Evolutionary conservation across 1,140 invertebrate genomes (phyloP).

Genomic region (Heterodera carotae): DNA sequence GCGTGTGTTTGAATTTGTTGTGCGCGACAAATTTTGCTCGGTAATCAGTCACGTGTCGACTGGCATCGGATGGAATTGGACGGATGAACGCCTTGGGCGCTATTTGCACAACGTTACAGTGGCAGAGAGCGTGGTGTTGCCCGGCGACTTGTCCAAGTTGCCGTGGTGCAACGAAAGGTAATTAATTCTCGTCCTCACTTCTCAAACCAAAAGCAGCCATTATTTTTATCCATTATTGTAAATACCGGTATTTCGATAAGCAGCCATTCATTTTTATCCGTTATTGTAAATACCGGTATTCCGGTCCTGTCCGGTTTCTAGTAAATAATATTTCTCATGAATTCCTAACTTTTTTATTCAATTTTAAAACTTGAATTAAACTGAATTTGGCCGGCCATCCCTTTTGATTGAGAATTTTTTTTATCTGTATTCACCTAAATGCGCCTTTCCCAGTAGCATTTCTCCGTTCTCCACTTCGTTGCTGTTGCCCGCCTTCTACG

Average conservation of each 20-base stretch:
- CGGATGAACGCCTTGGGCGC: slow-evolving; percentile 22
- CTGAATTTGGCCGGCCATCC: neutral
- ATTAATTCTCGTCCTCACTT: no score
- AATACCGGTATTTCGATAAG: no score
- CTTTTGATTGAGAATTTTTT: slow-evolving; percentile 29
- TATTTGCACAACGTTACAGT: slow-evolving; percentile 20
- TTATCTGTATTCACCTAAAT: slow-evolving; percentile 22
- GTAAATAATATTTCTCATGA: no score
- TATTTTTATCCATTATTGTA: no score
- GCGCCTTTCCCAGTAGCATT: slow-evolving; percentile 31
- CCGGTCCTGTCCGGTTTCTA: no score
- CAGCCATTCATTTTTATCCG: no score
- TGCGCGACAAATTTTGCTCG: slow-evolving; percentile 52
- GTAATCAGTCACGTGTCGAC: neutral
- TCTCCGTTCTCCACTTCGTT: slow-evolving; percentile 17
- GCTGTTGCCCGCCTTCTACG: slow-evolving; percentile 46
- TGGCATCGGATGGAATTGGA: neutral
- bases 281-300: no score
- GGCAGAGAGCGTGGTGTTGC: slow-evolving; percentile 35
- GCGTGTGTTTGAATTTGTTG: slow-evolving; percentile 44
- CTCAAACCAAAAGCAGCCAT: no score
- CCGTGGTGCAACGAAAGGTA: slow-evolving; percentile 44
- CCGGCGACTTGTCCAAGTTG: slow-evolving; percentile 44
- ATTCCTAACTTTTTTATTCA: no score
- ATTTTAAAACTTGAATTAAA: no score